These are phyloP conservation scores for Zoanthus gigantus DNA, from an alignment of 92 coral and sea anemone species.

Conservation along the genomic window DNA sequence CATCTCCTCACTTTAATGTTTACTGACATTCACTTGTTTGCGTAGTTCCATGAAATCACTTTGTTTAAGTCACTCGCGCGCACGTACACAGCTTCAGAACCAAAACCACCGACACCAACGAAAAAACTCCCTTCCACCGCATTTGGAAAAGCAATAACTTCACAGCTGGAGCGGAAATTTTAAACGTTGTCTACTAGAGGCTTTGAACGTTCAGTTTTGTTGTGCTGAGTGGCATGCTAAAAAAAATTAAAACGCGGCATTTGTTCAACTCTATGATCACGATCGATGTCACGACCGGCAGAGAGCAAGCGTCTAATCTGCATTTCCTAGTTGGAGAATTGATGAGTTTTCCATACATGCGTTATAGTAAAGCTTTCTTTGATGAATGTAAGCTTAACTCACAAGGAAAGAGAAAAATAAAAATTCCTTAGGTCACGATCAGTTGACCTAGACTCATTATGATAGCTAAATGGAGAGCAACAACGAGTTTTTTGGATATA, in stretches of 20 bases:
- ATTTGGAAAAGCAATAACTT: conserved; percentile 47
- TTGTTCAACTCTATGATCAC: conserved; percentile 33
- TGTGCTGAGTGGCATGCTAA: conserved; percentile 21
- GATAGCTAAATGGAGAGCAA: neutral
- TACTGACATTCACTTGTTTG: neutral
- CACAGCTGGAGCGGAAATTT: conserved; percentile 51
- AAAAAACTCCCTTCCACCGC: conserved; percentile 24
- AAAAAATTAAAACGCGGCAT: conserved; percentile 49
- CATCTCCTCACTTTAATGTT: no score
- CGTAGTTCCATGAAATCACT: neutral
- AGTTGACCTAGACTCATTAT: conserved; percentile 10
- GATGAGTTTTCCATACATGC: conserved; percentile 41
- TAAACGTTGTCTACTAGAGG: conserved; percentile 9
- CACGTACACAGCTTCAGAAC: neutral
- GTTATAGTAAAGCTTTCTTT: conserved; percentile 9
- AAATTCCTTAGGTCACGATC: neutral
- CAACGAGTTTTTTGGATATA: neutral
- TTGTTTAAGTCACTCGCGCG: neutral
- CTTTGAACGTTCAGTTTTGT: conserved; percentile 11
- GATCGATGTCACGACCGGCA: conserved; percentile 2
- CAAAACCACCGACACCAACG: conserved; percentile 19
- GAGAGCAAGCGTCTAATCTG: neutral
- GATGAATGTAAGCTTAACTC: conserved; percentile 8
- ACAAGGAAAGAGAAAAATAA: conserved; percentile 30
- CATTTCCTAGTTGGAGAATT: conserved; percentile 40